Evolutionary conservation across 2,888 invertebrate species (phyloP).

Genomic region (Ommatoiulus sabulosus): DNA sequence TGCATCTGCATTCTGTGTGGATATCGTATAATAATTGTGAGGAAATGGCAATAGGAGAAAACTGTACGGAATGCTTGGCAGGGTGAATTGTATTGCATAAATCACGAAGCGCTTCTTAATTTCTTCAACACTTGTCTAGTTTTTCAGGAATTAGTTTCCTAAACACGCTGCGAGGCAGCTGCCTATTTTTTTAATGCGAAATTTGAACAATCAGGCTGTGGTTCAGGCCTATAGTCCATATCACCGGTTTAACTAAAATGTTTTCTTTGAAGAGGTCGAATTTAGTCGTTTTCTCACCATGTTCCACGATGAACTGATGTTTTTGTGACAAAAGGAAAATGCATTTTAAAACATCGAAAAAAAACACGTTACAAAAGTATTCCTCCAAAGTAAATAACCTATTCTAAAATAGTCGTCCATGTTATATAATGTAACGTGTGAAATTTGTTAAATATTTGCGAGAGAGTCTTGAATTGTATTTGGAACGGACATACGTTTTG

Average conservation of each 20-base stretch:
- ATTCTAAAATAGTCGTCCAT: neutral
- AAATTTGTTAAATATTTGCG: neutral
- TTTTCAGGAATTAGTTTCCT: neutral
- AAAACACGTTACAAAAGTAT: neutral
- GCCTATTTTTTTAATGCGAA: conserved; percentile 10
- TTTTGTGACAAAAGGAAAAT: neutral
- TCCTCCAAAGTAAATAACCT: neutral
- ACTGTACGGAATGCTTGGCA: neutral
- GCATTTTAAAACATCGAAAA: too few species aligned
- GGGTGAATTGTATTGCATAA: neutral
- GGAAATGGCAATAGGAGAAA: conserved; percentile 5
- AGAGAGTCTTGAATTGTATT: neutral
- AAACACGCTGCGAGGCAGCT: neutral
- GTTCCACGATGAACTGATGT: neutral
- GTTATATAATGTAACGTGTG: neutral
- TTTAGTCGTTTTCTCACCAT: neutral
- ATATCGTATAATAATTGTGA: neutral
- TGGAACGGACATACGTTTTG: neutral
- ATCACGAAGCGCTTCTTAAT: neutral
- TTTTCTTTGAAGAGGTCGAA: neutral
- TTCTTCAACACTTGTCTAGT: conserved; percentile 17
- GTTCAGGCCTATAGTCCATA: neutral
- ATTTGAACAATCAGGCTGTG: conserved; percentile 3
- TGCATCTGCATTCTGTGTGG: neutral
- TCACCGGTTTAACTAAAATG: neutral